These are phyloP conservation scores for Dione vanillae DNA, from an alignment of 2,888 invertebrate species.

Conservation along the genomic window DNA sequence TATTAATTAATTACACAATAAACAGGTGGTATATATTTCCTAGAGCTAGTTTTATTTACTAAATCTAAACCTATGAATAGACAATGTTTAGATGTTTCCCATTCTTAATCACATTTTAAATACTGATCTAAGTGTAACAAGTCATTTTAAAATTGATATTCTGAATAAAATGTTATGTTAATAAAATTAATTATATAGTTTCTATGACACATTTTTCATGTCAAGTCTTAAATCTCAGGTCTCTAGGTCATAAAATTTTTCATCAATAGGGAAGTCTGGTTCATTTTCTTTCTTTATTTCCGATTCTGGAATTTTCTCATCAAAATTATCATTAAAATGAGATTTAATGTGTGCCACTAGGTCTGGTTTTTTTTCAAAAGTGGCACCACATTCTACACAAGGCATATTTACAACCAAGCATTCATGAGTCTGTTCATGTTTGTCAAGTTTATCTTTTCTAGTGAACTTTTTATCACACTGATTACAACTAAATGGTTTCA, in stretches of 20 bases:
- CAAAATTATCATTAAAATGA: conserved; percentile 80
- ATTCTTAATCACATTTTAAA: conserved; percentile 38
- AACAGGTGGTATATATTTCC: conserved; percentile 19
- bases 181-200: conserved; percentile 11
- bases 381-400: conserved; percentile 86
- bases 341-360: conserved; percentile 85
- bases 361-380: conserved; percentile 84
- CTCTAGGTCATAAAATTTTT: conserved; percentile 75
- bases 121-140: conserved; percentile 39
- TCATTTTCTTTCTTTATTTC: conserved; percentile 76
- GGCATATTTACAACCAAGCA: conserved; percentile 84
- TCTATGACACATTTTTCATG: conserved; percentile 31
- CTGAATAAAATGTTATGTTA: conserved; percentile 19
- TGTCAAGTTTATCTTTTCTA: conserved; percentile 87
- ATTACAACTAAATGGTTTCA: conserved; percentile 87
- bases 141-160: conserved; percentile 21
- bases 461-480: conserved; percentile 88
- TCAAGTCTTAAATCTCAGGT: conserved; percentile 60
- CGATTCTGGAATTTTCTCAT: conserved; percentile 67
- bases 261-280: conserved; percentile 66
- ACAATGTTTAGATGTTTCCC: conserved; percentile 28
- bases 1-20: conserved; percentile 17
- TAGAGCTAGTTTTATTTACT: conserved; percentile 22
- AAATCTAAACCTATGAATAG: conserved; percentile 31
- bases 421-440: conserved; percentile 88